Evolutionary conservation across 53 echinoderm and acorn worm genomes (phyloP).

Genomic region (Actinopyga echinites): DNA sequence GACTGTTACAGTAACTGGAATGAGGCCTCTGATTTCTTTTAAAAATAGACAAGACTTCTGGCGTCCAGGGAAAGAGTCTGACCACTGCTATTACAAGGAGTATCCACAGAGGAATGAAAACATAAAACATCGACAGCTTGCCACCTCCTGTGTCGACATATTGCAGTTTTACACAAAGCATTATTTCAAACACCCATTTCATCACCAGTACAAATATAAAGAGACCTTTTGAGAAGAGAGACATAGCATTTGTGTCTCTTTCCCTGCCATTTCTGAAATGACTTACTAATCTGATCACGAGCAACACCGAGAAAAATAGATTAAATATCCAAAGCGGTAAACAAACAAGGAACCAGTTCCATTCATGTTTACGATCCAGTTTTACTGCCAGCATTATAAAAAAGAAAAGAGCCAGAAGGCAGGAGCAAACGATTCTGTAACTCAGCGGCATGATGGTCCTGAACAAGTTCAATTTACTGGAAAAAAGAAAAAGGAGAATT

Average conservation of each 20-base stretch:
- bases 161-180: constrained; percentile 84
- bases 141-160: constrained; percentile 24
- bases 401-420: constrained; percentile 70
- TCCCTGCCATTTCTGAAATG: constrained; percentile 76
- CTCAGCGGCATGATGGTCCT: constrained; percentile 82
- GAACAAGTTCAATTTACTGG: too few relatives aligned
- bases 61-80: constrained; percentile 74
- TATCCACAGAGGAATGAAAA: constrained; percentile 91
- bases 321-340: constrained; percentile 91
- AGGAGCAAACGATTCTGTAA: constrained; percentile 73
- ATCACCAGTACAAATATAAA: constrained; percentile 67
- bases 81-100: constrained; percentile 60
- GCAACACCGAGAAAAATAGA: constrained; percentile 52
- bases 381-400: constrained; percentile 73
- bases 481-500: too few relatives aligned
- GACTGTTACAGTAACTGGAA: too few relatives aligned
- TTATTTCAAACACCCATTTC: constrained; percentile 76
- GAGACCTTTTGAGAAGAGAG: constrained; percentile 63
- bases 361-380: constrained; percentile 65
- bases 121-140: constrained; percentile 64
- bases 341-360: constrained; percentile 99
- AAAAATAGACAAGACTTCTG: constrained; percentile 36
- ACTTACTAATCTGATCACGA: constrained; percentile 70
- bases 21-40: constrained; percentile 5
- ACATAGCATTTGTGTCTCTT: constrained; percentile 65